Conservation (phyloP, 2,113 vertebrate species). For the Chloebia gouldiae region DNA sequence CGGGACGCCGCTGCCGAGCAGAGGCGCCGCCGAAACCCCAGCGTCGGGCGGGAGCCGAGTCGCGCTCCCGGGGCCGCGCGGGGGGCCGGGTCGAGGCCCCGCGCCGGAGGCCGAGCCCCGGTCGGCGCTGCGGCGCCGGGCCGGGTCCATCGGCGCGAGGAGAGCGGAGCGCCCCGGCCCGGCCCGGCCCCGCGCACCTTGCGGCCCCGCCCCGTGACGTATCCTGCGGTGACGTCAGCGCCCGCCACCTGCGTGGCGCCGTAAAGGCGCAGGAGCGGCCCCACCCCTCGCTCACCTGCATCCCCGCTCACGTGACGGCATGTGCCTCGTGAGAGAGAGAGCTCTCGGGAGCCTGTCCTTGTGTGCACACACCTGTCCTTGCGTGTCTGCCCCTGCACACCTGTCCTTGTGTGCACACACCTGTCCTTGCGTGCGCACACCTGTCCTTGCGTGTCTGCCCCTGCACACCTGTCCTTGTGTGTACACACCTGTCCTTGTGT, state of each 20-base stretch:
- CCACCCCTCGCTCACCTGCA: not conserved
- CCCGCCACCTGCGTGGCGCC: not conserved
- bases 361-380: too few relatives aligned
- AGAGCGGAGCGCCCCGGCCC: not conserved
- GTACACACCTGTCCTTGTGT: fast-evolving
- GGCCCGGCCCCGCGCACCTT: not conserved
- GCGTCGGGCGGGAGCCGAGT: slow-evolving; percentile 26
- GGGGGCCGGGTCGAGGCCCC: not conserved
- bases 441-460: too few relatives aligned
- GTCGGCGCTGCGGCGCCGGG: slow-evolving; percentile 11
- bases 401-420: too few relatives aligned
- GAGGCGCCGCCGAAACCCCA: not conserved
- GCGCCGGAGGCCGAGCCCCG: not conserved
- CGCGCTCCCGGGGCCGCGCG: not conserved
- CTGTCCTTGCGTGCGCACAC: too few relatives aligned
- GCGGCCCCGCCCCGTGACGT: not conserved
- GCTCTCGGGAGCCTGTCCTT: too few relatives aligned
- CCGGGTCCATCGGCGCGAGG: slow-evolving; percentile 62
- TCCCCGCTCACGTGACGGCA: not conserved
- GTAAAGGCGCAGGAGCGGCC: not conserved
- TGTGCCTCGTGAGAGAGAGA: too few relatives aligned
- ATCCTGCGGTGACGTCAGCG: not conserved
- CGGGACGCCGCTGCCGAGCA: not conserved
- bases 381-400: too few relatives aligned
- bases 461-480: too few relatives aligned